phyloP scores from a whole-genome alignment of 2,113 vertebrate genomes.

The Scomber colias region DNA sequence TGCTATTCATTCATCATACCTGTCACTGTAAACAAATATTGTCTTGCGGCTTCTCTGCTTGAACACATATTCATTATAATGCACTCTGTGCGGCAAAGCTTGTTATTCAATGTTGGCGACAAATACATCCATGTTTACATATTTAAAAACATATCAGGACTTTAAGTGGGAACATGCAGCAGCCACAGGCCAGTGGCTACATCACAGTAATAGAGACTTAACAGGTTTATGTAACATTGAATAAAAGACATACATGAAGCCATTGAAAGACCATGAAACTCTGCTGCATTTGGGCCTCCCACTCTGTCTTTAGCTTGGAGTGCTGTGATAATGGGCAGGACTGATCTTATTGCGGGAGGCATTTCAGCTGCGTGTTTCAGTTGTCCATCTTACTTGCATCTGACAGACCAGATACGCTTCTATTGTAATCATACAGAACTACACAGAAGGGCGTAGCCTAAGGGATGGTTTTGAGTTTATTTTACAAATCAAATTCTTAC shows the following conservation, averaged over 20 bases:
- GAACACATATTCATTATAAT: conserved; percentile 37
- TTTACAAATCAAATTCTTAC: no score
- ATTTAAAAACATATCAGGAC: conserved; percentile 48
- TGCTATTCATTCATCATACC: conserved; percentile 53
- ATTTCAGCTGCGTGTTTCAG: background rate
- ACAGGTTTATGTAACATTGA: conserved; percentile 69
- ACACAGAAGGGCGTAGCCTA: no score
- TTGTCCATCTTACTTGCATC: background rate
- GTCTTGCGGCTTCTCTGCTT: conserved; percentile 40
- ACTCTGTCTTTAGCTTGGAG: conserved; percentile 24
- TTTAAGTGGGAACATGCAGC: conserved; percentile 47
- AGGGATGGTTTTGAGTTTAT: no score
- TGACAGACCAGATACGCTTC: no score
- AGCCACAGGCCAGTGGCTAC: conserved; percentile 60
- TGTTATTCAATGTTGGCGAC: conserved; percentile 33
- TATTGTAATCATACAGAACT: no score
- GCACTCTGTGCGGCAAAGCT: conserved; percentile 21
- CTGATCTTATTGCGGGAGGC: background rate
- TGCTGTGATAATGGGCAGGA: conserved; percentile 16
- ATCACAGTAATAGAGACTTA: conserved; percentile 48
- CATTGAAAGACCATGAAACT: conserved; percentile 26
- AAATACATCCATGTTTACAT: conserved; percentile 60
- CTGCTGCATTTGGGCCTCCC: conserved; percentile 38
- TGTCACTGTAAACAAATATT: conserved; percentile 54
- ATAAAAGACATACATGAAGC: conserved; percentile 40